Evolutionary conservation across 2,797 vertebrate genomes (phyloP), one percentile per base, ranked within the genome.

Genomic region (Pelodytes ibericus): DNA sequence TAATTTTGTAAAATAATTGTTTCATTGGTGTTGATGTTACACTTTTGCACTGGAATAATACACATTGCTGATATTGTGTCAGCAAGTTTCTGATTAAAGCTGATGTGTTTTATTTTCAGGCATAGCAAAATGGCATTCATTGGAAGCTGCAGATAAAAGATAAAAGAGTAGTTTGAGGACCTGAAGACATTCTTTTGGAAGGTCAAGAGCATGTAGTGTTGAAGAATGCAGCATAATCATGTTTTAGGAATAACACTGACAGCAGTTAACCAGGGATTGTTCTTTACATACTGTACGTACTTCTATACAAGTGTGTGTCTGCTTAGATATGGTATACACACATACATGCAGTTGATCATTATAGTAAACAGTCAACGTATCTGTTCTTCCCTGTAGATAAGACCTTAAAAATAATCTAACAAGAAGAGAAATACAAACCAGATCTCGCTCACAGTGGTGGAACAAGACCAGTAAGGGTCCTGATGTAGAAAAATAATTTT

Each of bases 351-450:
- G 49, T 61, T 67, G 62, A 63, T 57, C 29, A 61, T 36, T 72
- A 53, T 61, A 8, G 71, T 74, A 81, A 80, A 69, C 72, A 77
- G 53, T 30, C 39, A 11, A 25, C 56, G 47, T 71, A 57, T 33
- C 51, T 63, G 60, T 51, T 41, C 36, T 53, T 75, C 33, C 69
- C 33, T 57, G 62, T 20, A 78, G 77, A 83, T 80, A 83, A 75
- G 44, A 63, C 63, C 73, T 80, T 75, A 80, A 81, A 81, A 83
- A 83, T 81, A 81, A 78, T 80, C 67, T 36, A 7, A 30, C 13
- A 59, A 61, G n/a, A n/a, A n/a, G n/a, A n/a, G n/a, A n/a, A n/a
- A n/a, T n/a, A n/a, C n/a, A n/a, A n/a, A n/a, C n/a, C n/a, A n/a
- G n/a, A n/a, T n/a, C n/a, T n/a, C n/a, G n/a, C n/a, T n/a, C n/a